Percentiles rank a stretch among this genome's conserved stretches.
phyloP scores from a whole-genome alignment of 2,888 invertebrate genomes.

The Cacoxenus indagator region DNA sequence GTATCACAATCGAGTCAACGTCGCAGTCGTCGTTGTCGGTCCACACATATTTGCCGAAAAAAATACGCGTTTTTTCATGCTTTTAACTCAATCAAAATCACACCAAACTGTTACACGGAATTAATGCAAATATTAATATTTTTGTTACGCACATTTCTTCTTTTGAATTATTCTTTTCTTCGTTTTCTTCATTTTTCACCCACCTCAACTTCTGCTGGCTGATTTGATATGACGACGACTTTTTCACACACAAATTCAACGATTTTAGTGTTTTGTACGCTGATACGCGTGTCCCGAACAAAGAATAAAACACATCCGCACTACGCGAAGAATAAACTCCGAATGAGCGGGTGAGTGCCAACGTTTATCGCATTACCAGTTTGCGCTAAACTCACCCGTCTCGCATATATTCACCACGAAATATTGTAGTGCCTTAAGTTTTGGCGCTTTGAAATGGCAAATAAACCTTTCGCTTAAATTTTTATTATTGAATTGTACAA shows the following conservation, averaged over 20 bases:
- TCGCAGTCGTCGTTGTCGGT: background rate
- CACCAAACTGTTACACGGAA: too few relatives aligned
- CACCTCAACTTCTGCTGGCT: too few relatives aligned
- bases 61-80: background rate
- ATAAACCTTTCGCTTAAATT: too few relatives aligned
- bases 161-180: conserved; percentile 5
- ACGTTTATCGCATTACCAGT: too few relatives aligned
- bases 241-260: background rate
- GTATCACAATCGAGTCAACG: background rate
- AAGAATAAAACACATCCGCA: background rate
- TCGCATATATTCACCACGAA: too few relatives aligned
- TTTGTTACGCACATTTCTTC: background rate
- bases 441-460: too few relatives aligned
- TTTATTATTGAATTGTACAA: too few relatives aligned
- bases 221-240: too few relatives aligned
- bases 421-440: too few relatives aligned
- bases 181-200: background rate
- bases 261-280: background rate
- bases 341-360: too few relatives aligned
- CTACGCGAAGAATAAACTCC: background rate
- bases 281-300: background rate
- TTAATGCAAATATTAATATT: background rate
- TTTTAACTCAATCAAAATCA: too few relatives aligned
- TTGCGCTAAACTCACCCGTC: too few relatives aligned
- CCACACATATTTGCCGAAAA: conserved; percentile 10